phyloP scores from a whole-genome alignment of 37 sponge, comb jelly and placozoan species.

The Diacarnus erythraeanus region DNA sequence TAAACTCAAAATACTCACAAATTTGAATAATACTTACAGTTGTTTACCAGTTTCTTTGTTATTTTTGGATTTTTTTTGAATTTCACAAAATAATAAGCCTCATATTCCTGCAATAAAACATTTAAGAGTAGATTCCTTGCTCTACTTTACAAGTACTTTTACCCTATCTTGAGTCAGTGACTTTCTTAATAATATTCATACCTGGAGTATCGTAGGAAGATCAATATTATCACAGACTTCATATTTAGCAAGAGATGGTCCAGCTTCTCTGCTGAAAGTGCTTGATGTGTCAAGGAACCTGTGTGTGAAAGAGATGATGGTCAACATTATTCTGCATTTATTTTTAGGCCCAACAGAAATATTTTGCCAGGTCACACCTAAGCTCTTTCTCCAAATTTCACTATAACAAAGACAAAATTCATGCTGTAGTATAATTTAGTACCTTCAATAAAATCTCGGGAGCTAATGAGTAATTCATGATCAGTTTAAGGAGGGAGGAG shows the following conservation, averaged over 20 bases:
- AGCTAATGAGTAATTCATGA: too few species aligned
- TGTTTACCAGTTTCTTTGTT: slow-evolving; percentile 38
- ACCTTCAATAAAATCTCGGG: too few species aligned
- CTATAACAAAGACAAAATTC: too few species aligned
- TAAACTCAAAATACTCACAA: too few species aligned
- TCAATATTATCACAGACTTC: slow-evolving; percentile 97
- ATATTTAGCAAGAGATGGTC: slow-evolving; percentile 57
- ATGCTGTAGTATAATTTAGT: too few species aligned
- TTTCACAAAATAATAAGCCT: slow-evolving; percentile 92
- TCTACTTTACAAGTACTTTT: too few species aligned
- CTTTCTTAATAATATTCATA: slow-evolving; percentile 4
- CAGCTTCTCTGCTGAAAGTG: slow-evolving; percentile 71
- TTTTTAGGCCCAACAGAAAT: too few species aligned
- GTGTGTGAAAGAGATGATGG: not conserved
- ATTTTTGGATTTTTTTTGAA: slow-evolving; percentile 92
- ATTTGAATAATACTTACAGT: slow-evolving; percentile 18
- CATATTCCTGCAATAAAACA: slow-evolving; percentile 98
- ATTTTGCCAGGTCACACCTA: too few species aligned
- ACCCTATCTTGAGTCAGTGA: not conserved
- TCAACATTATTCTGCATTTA: too few species aligned
- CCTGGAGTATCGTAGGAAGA: slow-evolving; percentile 87
- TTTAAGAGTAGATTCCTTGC: too few species aligned
- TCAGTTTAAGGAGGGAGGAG: too few species aligned
- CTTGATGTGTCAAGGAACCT: slow-evolving; percentile 78
- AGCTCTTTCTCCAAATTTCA: too few species aligned